phyloP scores from a whole-genome alignment of 2,888 invertebrate genomes.

The Meganola albula region DNA sequence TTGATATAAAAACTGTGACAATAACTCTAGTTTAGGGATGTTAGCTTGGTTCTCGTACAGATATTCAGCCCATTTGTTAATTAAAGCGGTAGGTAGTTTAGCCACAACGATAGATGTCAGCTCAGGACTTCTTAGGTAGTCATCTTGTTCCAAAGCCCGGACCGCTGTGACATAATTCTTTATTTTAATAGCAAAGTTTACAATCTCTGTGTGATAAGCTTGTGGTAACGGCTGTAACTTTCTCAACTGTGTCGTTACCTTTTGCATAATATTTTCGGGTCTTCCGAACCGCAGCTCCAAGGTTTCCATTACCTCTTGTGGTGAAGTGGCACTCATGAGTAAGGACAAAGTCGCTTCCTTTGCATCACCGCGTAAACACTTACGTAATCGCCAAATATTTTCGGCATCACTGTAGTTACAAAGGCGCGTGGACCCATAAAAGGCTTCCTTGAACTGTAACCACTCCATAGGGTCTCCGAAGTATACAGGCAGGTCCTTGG shows the following conservation, averaged over 20 bases:
- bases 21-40: neutral
- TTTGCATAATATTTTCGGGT: slow-evolving; percentile 3
- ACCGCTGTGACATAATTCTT: slow-evolving; percentile 3
- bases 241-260: slow-evolving; percentile 1
- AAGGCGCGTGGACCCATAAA: neutral
- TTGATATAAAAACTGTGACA: neutral
- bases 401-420: slow-evolving; percentile 3
- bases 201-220: slow-evolving; percentile 2
- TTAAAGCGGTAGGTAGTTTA: neutral
- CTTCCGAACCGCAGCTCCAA: slow-evolving; percentile 2
- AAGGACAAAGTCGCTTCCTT: slow-evolving; percentile 1
- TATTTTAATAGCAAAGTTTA: slow-evolving; percentile 2
- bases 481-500: neutral
- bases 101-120: neutral
- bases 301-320: slow-evolving; percentile 1
- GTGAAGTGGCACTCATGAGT: slow-evolving; percentile 5
- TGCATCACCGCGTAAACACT: neutral
- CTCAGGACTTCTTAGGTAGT: slow-evolving; percentile 5
- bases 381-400: slow-evolving; percentile 3
- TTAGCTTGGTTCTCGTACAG: neutral
- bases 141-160: neutral
- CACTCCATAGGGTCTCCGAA: neutral
- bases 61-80: slow-evolving; percentile 2
- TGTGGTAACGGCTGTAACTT: slow-evolving; percentile 1
- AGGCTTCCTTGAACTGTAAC: neutral